A percentile compares a stretch with the other conserved stretches of the same genome.
phyloP scores from a whole-genome alignment of 2,888 invertebrate species.

The Diploptera punctata region DNA sequence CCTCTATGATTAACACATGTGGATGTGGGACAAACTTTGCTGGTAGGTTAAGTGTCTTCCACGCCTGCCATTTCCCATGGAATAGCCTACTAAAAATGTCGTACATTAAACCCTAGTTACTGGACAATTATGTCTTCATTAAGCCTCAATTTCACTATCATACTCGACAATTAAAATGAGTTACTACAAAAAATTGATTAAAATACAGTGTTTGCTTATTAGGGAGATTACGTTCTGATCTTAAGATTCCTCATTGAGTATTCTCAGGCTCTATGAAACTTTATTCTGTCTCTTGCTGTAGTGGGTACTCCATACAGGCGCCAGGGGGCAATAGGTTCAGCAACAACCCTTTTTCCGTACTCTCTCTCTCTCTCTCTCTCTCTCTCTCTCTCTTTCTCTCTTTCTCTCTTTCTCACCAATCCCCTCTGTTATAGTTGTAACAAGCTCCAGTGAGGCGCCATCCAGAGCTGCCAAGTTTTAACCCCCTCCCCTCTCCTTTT shows the following conservation, averaged over 20 bases:
- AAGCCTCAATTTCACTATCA: too few relatives aligned
- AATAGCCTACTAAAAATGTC: too few relatives aligned
- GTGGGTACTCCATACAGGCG: constrained; percentile 34
- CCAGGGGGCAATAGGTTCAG: constrained; percentile 38
- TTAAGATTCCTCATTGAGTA: constrained; percentile 31
- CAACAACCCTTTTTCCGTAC: constrained; percentile 15
- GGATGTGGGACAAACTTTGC: too few relatives aligned
- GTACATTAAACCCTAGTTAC: too few relatives aligned
- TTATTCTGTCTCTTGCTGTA: not conserved
- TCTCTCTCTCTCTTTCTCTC: too few relatives aligned
- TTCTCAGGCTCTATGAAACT: not conserved
- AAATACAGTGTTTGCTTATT: too few relatives aligned
- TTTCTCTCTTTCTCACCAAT: not conserved
- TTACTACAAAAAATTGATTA: too few relatives aligned
- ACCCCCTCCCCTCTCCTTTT: constrained; percentile 13
- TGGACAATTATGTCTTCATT: too few relatives aligned
- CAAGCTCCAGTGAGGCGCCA: constrained; percentile 35
- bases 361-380: not conserved
- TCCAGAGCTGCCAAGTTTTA: constrained; percentile 36
- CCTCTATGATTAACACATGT: too few relatives aligned
- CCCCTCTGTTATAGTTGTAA: constrained; percentile 25
- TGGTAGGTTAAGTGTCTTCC: too few relatives aligned
- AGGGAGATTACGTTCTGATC: constrained; percentile 31
- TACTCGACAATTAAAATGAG: too few relatives aligned
- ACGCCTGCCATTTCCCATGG: too few relatives aligned